Evolutionary conservation across 2,888 invertebrate genomes (phyloP).

Genomic region (Colletes collaris): DNA sequence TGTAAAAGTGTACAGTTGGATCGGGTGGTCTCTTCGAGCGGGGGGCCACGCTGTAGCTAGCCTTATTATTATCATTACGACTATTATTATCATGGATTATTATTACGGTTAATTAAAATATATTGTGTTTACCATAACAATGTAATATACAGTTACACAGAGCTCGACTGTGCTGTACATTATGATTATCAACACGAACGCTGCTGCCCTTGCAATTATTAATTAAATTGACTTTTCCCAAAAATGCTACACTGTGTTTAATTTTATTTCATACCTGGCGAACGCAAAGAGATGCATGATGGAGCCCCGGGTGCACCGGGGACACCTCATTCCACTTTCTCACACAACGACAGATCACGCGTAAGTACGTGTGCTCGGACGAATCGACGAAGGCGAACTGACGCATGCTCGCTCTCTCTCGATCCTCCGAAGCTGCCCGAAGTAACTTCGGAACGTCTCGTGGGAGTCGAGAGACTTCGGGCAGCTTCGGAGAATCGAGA

Average conservation of each 20-base stretch:
- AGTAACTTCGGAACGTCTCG: no score
- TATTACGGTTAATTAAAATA: slow-evolving; percentile 72
- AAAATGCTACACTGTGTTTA: neutral
- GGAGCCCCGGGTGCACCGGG: no score
- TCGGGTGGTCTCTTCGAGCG: slow-evolving; percentile 60
- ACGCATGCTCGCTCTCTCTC: no score
- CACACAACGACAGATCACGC: no score
- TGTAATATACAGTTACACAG: slow-evolving; percentile 80
- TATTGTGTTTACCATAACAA: slow-evolving; percentile 80
- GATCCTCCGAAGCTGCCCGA: no score
- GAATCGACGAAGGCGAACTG: no score
- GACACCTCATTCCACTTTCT: no score
- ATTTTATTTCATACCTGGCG: slow-evolving; percentile 20
- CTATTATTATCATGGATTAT: slow-evolving; percentile 70
- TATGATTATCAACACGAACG: slow-evolving; percentile 57
- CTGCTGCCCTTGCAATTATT: slow-evolving; percentile 58
- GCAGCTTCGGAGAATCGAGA: no score
- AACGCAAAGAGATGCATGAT: neutral
- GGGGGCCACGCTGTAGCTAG: slow-evolving; percentile 75
- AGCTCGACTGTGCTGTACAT: slow-evolving; percentile 63
- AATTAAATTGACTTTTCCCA: slow-evolving; percentile 63
- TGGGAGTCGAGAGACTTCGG: no score
- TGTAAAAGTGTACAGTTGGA: slow-evolving; percentile 79
- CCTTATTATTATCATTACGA: slow-evolving; percentile 74
- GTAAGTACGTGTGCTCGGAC: no score